These are phyloP conservation scores for Pediacus dermestoides DNA, from an alignment of 2,888 invertebrate species.

Conservation along the genomic window DNA sequence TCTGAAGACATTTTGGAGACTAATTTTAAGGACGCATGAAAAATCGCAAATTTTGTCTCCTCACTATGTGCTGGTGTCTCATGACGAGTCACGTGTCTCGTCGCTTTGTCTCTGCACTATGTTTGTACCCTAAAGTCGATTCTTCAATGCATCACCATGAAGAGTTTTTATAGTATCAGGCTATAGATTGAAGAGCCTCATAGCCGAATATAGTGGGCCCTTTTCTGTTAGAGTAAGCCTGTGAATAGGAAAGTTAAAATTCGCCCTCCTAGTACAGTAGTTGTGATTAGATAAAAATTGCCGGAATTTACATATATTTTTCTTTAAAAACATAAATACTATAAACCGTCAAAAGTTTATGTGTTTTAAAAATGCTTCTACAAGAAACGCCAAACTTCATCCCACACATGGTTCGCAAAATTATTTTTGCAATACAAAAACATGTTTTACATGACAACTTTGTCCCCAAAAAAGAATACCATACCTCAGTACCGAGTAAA, in stretches of 20 bases:
- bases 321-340: neutral
- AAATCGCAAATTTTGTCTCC: too few relatives aligned
- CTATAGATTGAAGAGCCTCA: too few relatives aligned
- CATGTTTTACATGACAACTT: neutral
- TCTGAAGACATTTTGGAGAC: too few relatives aligned
- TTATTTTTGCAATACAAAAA: neutral
- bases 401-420: neutral
- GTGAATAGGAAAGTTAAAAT: neutral
- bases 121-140: too few relatives aligned
- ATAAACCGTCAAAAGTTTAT: neutral
- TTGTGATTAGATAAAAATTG: neutral
- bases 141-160: neutral
- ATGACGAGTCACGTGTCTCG: too few relatives aligned
- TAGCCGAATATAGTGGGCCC: neutral
- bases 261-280: neutral
- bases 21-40: too few relatives aligned
- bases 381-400: neutral
- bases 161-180: too few relatives aligned
- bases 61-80: too few relatives aligned
- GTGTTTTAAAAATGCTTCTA: constrained; percentile 1
- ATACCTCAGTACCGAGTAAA: too few relatives aligned
- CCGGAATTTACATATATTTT: neutral
- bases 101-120: too few relatives aligned
- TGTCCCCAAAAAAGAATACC: neutral
- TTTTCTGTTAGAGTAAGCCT: neutral